Evolutionary conservation across 2,797 vertebrate genomes (phyloP).

Genomic region (Acanthurus tractus): DNA sequence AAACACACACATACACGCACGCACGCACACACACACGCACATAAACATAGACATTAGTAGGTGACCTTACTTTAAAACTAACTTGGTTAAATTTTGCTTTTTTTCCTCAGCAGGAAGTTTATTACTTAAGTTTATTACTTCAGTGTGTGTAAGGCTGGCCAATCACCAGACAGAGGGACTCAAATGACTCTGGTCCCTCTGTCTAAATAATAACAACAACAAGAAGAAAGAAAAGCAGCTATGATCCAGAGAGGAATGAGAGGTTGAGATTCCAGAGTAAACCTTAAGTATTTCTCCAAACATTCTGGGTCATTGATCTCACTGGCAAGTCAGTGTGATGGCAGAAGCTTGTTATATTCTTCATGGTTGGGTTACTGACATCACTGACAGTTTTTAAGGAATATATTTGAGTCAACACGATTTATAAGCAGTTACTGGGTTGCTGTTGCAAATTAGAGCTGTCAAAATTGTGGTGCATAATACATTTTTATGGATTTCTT

Average conservation of each 20-base stretch:
- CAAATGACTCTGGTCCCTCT: conserved; percentile 19
- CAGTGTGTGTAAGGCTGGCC: conserved; percentile 8
- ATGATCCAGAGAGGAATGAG: conserved; percentile 53
- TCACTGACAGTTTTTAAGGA: conserved; percentile 13
- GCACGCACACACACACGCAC: conserved; percentile 15
- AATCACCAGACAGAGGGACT: conserved; percentile 2
- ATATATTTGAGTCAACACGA: background rate
- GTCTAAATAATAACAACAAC: conserved; percentile 30
- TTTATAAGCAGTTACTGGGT: background rate
- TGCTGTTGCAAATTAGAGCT: conserved; percentile 15
- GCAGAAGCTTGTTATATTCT: conserved; percentile 16
- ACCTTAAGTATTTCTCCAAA: conserved; percentile 35
- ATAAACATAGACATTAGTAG: conserved; percentile 19
- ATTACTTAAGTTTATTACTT: background rate
- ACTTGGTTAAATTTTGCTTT: background rate
- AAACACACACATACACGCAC: conserved; percentile 18
- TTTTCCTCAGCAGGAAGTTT: background rate
- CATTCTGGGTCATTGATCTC: conserved; percentile 5
- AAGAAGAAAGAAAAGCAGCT: conserved; percentile 53
- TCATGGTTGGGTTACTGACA: conserved; percentile 16
- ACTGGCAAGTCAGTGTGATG: conserved; percentile 2
- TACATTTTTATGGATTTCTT: background rate
- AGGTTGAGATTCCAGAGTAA: conserved; percentile 33
- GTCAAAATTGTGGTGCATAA: conserved; percentile 1
- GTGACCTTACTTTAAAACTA: background rate